Conservation (phyloP, 2,113 vertebrate genomes). For the Motacilla alba region DNA sequence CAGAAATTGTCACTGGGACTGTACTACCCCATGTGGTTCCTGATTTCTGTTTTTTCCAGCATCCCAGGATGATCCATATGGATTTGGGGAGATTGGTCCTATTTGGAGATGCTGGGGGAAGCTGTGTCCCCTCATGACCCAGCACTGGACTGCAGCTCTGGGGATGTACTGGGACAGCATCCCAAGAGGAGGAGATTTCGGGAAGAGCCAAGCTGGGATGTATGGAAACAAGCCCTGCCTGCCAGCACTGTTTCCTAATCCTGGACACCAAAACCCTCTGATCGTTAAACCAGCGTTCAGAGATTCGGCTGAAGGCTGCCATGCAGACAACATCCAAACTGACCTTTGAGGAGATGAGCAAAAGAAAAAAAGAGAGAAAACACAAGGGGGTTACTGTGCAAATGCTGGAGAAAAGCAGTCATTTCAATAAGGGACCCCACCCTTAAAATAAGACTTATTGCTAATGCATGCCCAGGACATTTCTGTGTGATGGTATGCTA, state of each 20-base stretch:
- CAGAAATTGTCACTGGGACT: neutral
- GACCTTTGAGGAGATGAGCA: constrained; percentile 26
- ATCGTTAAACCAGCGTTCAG: neutral
- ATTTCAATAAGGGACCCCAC: constrained; percentile 33
- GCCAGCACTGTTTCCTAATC: constrained; percentile 35
- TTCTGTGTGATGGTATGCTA: constrained; percentile 29
- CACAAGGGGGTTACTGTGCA: constrained; percentile 46
- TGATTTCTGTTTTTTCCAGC: neutral
- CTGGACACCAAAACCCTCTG: constrained; percentile 3
- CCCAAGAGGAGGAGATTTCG: constrained; percentile 5
- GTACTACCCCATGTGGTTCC: neutral
- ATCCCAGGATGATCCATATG: neutral
- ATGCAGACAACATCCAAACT: constrained; percentile 37
- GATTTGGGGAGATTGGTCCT: neutral
- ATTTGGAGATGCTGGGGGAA: neutral
- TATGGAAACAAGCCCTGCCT: constrained; percentile 27
- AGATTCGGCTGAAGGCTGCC: constrained; percentile 11
- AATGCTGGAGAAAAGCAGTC: neutral
- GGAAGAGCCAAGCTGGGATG: neutral
- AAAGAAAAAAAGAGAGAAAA: neutral
- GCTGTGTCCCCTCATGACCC: neutral
- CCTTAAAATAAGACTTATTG: constrained; percentile 23
- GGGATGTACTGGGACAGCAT: neutral
- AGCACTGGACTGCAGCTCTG: neutral
- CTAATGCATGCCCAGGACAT: constrained; percentile 33